Evolutionary conservation across 2,797 vertebrate species (phyloP).

Genomic region (Lepilemur ruficaudatus): DNA sequence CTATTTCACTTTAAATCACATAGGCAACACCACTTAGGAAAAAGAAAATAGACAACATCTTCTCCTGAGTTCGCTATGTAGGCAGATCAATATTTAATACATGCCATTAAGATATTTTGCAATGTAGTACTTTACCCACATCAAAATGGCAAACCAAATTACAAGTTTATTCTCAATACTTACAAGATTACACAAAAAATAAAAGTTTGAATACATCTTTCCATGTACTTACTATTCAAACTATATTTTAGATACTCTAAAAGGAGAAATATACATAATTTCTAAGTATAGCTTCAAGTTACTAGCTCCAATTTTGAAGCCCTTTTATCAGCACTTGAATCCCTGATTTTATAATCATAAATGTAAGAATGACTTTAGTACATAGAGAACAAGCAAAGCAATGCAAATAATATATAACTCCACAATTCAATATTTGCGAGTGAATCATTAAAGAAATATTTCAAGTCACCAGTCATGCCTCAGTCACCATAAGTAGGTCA

Average conservation of each 20-base stretch:
- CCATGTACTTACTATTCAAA: not conserved
- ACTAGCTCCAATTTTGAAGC: not conserved
- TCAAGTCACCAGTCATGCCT: constrained; percentile 46
- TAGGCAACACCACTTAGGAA: not conserved
- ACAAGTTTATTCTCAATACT: constrained; percentile 19
- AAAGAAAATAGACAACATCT: not conserved
- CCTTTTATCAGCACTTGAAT: constrained; percentile 20
- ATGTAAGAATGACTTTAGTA: constrained; percentile 18
- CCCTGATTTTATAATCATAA: constrained; percentile 8
- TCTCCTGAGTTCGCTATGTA: not conserved
- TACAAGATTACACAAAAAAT: not conserved
- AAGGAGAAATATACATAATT: constrained; percentile 31
- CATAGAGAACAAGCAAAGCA: constrained; percentile 45
- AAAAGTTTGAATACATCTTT: not conserved
- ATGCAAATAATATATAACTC: constrained; percentile 46
- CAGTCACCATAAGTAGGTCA: constrained; percentile 63
- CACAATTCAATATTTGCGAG: constrained; percentile 66
- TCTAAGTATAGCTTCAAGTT: constrained; percentile 32
- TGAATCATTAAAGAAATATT: constrained; percentile 63
- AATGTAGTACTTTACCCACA: not conserved
- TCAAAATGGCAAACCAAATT: not conserved
- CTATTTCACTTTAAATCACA: not conserved
- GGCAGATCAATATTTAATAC: not conserved
- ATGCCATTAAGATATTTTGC: constrained; percentile 3
- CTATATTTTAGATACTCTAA: not conserved